Percentiles rank a stretch among this genome's conserved stretches.
phyloP scores from a whole-genome alignment of 2,113 vertebrate species.

The Enhydra lutris region DNA sequence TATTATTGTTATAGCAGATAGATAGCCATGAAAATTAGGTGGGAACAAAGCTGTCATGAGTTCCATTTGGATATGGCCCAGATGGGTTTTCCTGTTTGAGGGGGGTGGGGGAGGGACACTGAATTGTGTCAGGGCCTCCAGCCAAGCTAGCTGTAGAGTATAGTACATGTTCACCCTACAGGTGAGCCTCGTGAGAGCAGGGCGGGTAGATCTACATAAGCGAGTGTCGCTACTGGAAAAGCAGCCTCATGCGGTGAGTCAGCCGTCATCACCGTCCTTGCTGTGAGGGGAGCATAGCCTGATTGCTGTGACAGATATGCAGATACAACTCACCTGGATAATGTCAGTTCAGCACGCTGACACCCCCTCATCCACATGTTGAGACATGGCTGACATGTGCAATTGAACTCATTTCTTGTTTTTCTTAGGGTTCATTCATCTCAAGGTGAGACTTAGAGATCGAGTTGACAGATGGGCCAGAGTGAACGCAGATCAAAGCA shows the following conservation, averaged over 20 bases:
- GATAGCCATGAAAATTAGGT: not conserved
- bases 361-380: not conserved
- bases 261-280: not conserved
- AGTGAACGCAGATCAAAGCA: not conserved
- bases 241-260: not conserved
- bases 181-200: not conserved
- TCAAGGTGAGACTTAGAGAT: not conserved
- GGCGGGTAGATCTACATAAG: not conserved
- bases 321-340: not conserved
- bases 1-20: not conserved
- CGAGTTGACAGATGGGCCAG: not conserved
- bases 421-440: slow-evolving; percentile 6
- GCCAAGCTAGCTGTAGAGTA: not conserved
- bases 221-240: not conserved
- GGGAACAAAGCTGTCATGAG: not conserved
- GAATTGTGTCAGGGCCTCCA: not conserved
- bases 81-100: not conserved
- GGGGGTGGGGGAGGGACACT: accelerated
- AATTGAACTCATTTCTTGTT: slow-evolving; percentile 7
- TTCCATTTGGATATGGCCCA: not conserved
- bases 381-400: not conserved
- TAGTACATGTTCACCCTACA: not conserved
- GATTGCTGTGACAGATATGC: not conserved
- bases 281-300: not conserved
- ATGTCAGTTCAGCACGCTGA: not conserved